Base-by-base conservation (phyloP, 2,797 vertebrate genomes). In the Diglossa cyanea region DNA sequence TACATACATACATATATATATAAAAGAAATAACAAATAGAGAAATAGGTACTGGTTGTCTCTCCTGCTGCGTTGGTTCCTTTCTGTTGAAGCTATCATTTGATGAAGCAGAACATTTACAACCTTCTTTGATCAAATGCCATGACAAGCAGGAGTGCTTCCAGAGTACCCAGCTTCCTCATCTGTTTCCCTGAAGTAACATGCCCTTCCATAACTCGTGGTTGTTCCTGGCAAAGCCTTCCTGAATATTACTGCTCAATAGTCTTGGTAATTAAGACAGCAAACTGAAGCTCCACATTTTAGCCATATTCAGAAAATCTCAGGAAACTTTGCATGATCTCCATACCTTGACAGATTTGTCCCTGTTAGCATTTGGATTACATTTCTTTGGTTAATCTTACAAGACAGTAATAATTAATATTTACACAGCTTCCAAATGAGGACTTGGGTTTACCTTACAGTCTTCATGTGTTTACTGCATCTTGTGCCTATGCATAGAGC, bases 371-470 rank as follows among this genome's bases (percentile, higher is more conserved):
- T 20, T 84, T 88, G 76, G 55, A 80, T 80, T 88, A 30, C 42
- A 13, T 68, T 75, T 72, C 48, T 86, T 93, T 62, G 13, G 48
- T 85, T 95, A 86, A 86, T 84, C 51, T 86, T 95, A 88, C 78
- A 70, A 88, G 74, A 53, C 26, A 58, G 21, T 78, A 72, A 67
- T 44, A 88, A 76, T 68, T 86, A 90, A 75, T 73, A 73, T 86
- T 95, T 92, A 55, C 31, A 73, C 63, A 78, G 51, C 40, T 86
- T 95, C 88, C 33, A 63, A 40, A 25, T 10, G 20, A 93, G 30
- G 30, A 66, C 63, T 73, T 86, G 80, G 48, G 70, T 84, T 93
- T 86, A 45, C 4, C 2, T 86, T 67, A 42, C 30, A 70, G 17
- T 73, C 61, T 80, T 80, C 31, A 20, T 55, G 35, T 51, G 70